Base-by-base conservation (phyloP, 1,140 invertebrate species). In the Procambarus clarkii region DNA sequence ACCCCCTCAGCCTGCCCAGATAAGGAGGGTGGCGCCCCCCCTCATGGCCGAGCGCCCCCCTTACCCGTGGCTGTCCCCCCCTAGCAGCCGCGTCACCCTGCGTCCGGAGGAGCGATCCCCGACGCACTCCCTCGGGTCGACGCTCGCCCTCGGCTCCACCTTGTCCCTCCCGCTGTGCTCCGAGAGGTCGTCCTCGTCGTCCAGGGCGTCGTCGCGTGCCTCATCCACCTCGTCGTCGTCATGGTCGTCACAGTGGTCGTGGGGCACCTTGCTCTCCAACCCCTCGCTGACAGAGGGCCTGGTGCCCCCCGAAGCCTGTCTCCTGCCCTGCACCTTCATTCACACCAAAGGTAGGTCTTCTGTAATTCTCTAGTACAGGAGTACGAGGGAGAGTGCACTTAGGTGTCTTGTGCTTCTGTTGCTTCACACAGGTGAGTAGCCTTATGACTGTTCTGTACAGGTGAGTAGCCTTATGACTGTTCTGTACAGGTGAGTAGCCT, bases 191-290 rank as follows among this genome's bases (percentile, higher is more conserved):
- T 83, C 81, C 0, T 77, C 81, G 7, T 76, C 88, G 34, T 90
- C 88, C 48, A 46, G 88, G n/a, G 74, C 81, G 21, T 90, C 88
- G 5, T 90, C 88, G 2, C 48, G 88, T 11, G 82, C 69, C 74
- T 90, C 88, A n/a, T 84, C 88, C 9, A 78, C 88, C 13, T 90
- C 88, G 48, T 90, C 88, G 82, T 90, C 88, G 9, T 90, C 88
- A 15, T 90, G 88, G 88, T 90, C 88, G 74, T 90, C 88, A n/a
- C 88, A 90, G 58, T 90, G 88, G 88, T 90, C 88, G 18, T 90
- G 88, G 88, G 83, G 64, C 54, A 90, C 88, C 13, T 46, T 90
- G 11, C 81, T 90, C 69, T 90, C 88, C 34, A 84, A 83, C 7
- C 50, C 88, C 46, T 90, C 88, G 11, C 64, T 84, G n/a, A 21